Percentiles rank a stretch among this genome's conserved stretches.
Evolutionary conservation across 2,888 invertebrate genomes (phyloP).

Genomic region (Andrena trimmerana): DNA sequence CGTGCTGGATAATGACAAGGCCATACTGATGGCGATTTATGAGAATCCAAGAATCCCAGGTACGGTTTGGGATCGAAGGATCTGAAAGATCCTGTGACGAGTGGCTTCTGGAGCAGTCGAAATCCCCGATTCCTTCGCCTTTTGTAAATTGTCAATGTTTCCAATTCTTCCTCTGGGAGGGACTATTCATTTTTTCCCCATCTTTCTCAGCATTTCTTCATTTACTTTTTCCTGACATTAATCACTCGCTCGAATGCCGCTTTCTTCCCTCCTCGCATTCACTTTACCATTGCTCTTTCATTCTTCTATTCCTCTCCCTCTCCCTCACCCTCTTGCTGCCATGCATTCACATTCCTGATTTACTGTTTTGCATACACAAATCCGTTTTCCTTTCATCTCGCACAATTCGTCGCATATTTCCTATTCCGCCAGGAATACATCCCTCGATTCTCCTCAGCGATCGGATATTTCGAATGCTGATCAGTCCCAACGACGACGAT

Average conservation of each 20-base stretch:
- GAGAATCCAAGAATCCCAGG: no score
- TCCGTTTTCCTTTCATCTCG: not conserved
- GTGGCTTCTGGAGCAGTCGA: no score
- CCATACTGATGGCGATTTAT: no score
- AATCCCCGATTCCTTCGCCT: no score
- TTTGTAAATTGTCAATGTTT: no score
- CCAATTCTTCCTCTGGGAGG: not conserved
- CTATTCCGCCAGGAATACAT: not conserved
- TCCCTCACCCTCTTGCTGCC: not conserved
- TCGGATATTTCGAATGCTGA: constrained; percentile 13
- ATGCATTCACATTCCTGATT: not conserved
- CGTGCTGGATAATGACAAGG: no score
- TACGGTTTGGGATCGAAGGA: no score
- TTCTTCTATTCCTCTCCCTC: not conserved
- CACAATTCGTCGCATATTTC: constrained; percentile 2
- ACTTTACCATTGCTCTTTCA: not conserved
- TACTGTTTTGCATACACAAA: not conserved
- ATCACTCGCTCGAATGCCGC: not conserved
- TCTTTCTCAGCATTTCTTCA: not conserved
- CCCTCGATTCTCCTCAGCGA: not conserved
- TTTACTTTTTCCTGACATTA: constrained; percentile 3
- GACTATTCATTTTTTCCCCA: not conserved
- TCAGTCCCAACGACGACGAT: not conserved
- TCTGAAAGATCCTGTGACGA: no score
- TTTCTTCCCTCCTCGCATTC: not conserved